Evolutionary conservation across 2,113 vertebrate genomes (phyloP).

Genomic region (Ptychochromis oligacanthus): DNA sequence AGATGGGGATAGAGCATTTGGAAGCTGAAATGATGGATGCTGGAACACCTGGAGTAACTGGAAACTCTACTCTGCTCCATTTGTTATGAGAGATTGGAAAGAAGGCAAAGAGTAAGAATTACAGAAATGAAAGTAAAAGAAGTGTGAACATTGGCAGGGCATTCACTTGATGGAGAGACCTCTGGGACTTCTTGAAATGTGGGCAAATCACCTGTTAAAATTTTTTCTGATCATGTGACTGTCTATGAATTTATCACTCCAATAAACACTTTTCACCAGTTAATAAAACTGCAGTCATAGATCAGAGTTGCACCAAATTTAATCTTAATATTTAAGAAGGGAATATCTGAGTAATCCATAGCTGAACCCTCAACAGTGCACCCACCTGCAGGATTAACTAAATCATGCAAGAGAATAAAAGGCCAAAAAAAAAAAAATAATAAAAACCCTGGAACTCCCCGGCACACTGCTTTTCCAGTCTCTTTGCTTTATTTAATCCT

Average conservation of each 20-base stretch:
- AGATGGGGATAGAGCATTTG: neutral
- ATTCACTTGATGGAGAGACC: neutral
- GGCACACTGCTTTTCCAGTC: neutral
- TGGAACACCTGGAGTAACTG: neutral
- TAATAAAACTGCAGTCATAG: neutral
- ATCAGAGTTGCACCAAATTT: neutral
- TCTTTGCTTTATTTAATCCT: neutral
- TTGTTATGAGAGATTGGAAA: neutral
- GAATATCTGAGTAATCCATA: neutral
- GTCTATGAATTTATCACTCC: neutral
- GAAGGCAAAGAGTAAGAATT: neutral
- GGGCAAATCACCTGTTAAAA: neutral
- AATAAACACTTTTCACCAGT: neutral
- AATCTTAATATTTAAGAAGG: neutral
- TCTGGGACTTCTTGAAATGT: neutral
- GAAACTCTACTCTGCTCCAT: neutral
- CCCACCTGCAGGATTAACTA: constrained; percentile 8
- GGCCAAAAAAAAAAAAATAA: neutral
- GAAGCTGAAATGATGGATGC: neutral
- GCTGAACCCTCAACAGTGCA: neutral
- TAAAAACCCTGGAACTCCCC: neutral
- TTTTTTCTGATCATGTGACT: neutral
- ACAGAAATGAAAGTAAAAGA: no score
- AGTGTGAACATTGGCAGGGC: neutral
- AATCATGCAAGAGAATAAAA: constrained; percentile 10